phyloP scores from a whole-genome alignment of 1,140 invertebrate species.

The Akabosia matsudoensis region DNA sequence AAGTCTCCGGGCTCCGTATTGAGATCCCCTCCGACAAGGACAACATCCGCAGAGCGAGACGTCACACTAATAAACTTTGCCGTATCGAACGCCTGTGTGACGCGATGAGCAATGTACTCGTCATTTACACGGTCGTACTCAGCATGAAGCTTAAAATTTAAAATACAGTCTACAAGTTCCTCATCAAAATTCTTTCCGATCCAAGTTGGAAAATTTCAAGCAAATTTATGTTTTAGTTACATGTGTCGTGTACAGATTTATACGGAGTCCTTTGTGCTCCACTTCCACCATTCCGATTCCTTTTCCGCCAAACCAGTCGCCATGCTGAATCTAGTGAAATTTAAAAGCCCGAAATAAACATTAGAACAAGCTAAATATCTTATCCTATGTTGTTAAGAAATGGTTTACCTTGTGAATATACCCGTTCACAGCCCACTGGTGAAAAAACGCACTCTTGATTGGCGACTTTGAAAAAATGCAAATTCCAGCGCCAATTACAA shows the following conservation, averaged over 20 bases:
- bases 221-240: conserved; percentile 57
- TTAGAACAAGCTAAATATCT: background rate
- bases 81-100: conserved; percentile 89
- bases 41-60: conserved; percentile 69
- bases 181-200: background rate
- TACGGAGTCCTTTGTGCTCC: conserved; percentile 61
- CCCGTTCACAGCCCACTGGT: conserved; percentile 91
- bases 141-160: conserved; percentile 75
- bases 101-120: conserved; percentile 83
- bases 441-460: conserved; percentile 85
- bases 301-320: conserved; percentile 98
- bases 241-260: conserved; percentile 89
- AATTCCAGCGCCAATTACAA: conserved; percentile 82
- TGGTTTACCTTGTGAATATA: conserved; percentile 76
- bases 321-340: conserved; percentile 74
- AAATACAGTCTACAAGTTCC: background rate
- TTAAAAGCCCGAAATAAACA: background rate
- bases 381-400: background rate
- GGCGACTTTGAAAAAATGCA: conserved; percentile 83
- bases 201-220: background rate
- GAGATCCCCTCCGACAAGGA: conserved; percentile 86
- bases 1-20: conserved; percentile 83
- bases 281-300: conserved; percentile 86
- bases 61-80: conserved; percentile 88
- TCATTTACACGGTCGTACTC: conserved; percentile 82